These are phyloP conservation scores for Neodiprion lecontei DNA, from an alignment of 1,140 invertebrate species.

Conservation along the genomic window DNA sequence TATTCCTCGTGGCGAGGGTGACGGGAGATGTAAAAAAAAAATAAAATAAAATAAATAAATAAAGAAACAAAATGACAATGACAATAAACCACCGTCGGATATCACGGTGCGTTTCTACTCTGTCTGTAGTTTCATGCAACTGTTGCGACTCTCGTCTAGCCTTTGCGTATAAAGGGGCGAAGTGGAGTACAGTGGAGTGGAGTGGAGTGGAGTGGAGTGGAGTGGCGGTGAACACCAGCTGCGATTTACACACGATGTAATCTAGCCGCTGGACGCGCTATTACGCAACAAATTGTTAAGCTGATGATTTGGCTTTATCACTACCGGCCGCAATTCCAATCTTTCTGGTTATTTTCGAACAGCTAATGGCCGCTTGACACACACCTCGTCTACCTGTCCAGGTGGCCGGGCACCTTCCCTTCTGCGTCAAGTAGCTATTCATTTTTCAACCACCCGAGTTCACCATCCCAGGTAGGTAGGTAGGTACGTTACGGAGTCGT, in stretches of 20 bases:
- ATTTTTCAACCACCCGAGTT: neutral
- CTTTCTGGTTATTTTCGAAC: constrained; percentile 3
- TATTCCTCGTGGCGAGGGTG: neutral
- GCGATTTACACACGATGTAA: constrained; percentile 5
- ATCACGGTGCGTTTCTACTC: neutral
- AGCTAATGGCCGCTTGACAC: constrained; percentile 53
- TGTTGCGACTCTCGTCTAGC: constrained; percentile 1
- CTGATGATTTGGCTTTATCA: constrained; percentile 1
- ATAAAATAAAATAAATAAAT: neutral
- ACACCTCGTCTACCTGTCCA: constrained; percentile 8
- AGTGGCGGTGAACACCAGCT: neutral
- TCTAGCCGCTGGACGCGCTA: neutral
- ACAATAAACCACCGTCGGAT: constrained; percentile 1
- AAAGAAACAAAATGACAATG: constrained; percentile 8
- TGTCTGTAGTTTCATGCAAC: constrained; percentile 12
- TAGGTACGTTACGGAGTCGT: too few species aligned
- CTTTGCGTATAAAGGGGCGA: neutral
- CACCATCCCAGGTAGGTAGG: neutral
- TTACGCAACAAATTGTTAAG: constrained; percentile 7
- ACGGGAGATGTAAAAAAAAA: neutral
- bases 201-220: constrained; percentile 1
- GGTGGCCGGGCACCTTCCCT: neutral
- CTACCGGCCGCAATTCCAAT: neutral
- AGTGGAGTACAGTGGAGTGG: neutral
- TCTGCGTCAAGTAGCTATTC: constrained; percentile 9